Conservation (phyloP, 2,113 vertebrate genomes). For the Pseudorhombus dupliciocellatus region DNA sequence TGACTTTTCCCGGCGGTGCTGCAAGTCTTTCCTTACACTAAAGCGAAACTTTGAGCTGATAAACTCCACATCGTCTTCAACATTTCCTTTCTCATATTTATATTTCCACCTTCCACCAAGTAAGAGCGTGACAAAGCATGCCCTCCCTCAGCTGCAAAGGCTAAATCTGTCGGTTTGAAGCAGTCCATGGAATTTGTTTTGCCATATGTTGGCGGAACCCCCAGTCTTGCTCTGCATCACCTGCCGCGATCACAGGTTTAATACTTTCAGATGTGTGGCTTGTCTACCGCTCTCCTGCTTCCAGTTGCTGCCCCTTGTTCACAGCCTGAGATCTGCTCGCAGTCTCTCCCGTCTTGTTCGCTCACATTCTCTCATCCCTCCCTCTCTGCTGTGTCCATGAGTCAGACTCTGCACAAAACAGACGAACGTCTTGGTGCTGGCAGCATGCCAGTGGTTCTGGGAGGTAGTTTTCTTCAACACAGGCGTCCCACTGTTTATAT, state of each 20-base stretch:
- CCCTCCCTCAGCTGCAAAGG: slow-evolving; percentile 31
- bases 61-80: slow-evolving; percentile 5
- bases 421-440: slow-evolving; percentile 79
- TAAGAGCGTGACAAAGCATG: slow-evolving; percentile 33
- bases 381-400: slow-evolving; percentile 48
- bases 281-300: slow-evolving; percentile 33
- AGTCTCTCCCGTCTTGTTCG: slow-evolving; percentile 41
- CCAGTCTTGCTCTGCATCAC: slow-evolving; percentile 67
- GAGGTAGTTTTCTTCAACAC: slow-evolving; percentile 80
- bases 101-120: slow-evolving; percentile 27
- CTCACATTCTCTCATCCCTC: slow-evolving; percentile 34
- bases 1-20: slow-evolving; percentile 5
- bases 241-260: slow-evolving; percentile 70
- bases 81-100: slow-evolving; percentile 40
- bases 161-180: slow-evolving; percentile 64
- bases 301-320: slow-evolving; percentile 40
- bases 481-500: slow-evolving; percentile 75
- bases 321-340: slow-evolving; percentile 43
- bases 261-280: slow-evolving; percentile 73
- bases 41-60: background rate
- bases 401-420: slow-evolving; percentile 73
- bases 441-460: slow-evolving; percentile 77
- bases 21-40: background rate
- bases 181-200: slow-evolving; percentile 65
- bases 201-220: slow-evolving; percentile 64